Evolutionary conservation across 2,113 vertebrate genomes (phyloP).

Genomic region (Phalacrocorax carbo): DNA sequence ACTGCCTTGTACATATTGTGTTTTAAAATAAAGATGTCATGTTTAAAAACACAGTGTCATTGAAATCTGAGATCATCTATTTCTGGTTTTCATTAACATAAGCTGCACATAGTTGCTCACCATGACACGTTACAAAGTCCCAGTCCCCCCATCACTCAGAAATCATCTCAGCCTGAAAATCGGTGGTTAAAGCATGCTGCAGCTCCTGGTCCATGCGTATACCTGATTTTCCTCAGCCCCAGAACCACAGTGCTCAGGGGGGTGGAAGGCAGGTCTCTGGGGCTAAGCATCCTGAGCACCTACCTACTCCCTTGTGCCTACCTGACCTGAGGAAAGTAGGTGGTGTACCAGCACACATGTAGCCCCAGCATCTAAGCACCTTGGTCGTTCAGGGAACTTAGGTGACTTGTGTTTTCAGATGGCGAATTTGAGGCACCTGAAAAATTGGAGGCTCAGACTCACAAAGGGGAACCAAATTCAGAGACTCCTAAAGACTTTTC

Average conservation of each 20-base stretch:
- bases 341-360: fast-evolving
- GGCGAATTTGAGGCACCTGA: background rate
- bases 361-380: background rate
- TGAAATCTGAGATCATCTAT: slow-evolving; percentile 3
- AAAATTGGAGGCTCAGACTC: background rate
- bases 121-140: background rate
- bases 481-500: background rate
- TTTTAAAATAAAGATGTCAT: slow-evolving; percentile 25
- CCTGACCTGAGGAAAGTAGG: background rate
- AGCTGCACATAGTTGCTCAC: background rate
- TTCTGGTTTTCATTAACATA: slow-evolving; percentile 1
- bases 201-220: background rate
- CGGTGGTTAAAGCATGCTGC: background rate
- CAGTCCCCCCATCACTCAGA: background rate
- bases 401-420: background rate
- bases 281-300: background rate
- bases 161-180: background rate
- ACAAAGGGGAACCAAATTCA: background rate
- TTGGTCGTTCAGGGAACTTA: background rate
- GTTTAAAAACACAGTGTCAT: background rate
- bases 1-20: background rate
- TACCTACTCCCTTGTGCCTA: background rate
- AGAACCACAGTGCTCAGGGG: background rate
- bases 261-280: fast-evolving
- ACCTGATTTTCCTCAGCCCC: background rate